Evolutionary conservation across 2,888 invertebrate genomes (phyloP), one percentile per base, ranked within the genome.

Genomic region (Dendrolimus pini): DNA sequence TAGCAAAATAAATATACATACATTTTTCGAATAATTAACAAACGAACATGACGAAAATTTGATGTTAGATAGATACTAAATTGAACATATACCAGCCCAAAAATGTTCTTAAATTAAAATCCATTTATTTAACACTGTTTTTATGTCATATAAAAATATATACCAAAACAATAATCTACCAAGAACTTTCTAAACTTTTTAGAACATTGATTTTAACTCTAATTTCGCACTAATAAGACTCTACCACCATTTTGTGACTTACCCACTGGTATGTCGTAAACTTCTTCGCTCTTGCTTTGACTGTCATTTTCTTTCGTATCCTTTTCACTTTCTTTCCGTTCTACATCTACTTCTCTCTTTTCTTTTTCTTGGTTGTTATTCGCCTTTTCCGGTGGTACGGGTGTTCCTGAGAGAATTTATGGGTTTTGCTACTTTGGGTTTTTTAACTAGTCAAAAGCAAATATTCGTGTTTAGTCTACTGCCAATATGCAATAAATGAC

Each of bases 191-290:
- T 47, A 47, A 12, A 12, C 47, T 9, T 47, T 47, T 47, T 47
- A 47, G 3, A 47, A 47, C 8, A 47, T 47, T 3, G 8, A 47
- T 47, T 47, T 12, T 12, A 47, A 47, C 0, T 10, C 47, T 47
- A 47, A 30, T 47, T 47, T 47, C 47, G 9, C 47, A 9, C 47
- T 30, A 30, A 30, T 30, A 30, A 30, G 30, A 6, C 30, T 30
- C 47, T 47, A 10, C 47, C 41, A 54, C 41, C 12, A n/a, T 54
- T n/a, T 41, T n/a, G 41, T 9, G 9, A 89, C 89, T 89, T 69
- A 89, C 89, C 89, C 61, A 88, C 84, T 2, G 89, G 89, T 73
- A 90, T 88, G 70, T 90, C 89, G 78, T 90, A 89, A 30, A 89
- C 88, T 58, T 89, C 89, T 57, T 89, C 89, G 59, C 65, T 74